A percentile compares a stretch with the other conserved stretches of the same genome.
phyloP scores from a whole-genome alignment of 92 coral and sea anemone genomes.

The Pocillopora meandrina region DNA sequence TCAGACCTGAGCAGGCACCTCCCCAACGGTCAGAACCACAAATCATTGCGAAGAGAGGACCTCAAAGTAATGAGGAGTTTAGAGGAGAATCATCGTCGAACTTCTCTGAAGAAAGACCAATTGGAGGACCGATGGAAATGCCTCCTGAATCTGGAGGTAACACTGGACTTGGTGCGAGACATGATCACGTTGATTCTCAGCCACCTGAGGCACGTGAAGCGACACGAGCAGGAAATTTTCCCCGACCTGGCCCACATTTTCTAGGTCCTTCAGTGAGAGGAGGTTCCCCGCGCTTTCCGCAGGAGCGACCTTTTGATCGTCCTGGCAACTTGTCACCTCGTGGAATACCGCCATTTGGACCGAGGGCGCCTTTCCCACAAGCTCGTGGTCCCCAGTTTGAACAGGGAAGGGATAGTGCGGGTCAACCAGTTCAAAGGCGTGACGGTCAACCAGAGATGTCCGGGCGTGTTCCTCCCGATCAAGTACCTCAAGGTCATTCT shows the following conservation, averaged over 20 bases:
- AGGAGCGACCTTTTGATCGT: slow-evolving; percentile 28
- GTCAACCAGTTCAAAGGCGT: slow-evolving; percentile 27
- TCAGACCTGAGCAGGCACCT: slow-evolving; percentile 4
- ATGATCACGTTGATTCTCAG: not conserved
- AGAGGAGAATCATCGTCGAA: not conserved
- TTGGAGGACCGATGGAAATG: slow-evolving; percentile 5
- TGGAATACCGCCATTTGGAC: slow-evolving; percentile 40
- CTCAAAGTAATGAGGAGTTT: not conserved
- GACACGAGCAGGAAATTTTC: not conserved
- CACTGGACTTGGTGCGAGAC: not conserved
- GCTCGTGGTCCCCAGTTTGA: slow-evolving; percentile 36
- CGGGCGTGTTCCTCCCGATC: slow-evolving; percentile 21
- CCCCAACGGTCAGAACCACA: slow-evolving; percentile 1
- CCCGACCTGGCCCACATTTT: slow-evolving; percentile 11
- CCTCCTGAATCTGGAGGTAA: not conserved
- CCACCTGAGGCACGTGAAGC: not conserved
- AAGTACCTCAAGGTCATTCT: slow-evolving; percentile 9
- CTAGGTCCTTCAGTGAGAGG: slow-evolving; percentile 26
- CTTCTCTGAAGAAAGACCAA: not conserved
- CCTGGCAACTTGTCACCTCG: slow-evolving; percentile 5
- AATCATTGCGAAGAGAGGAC: slow-evolving; percentile 14
- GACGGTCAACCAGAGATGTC: slow-evolving; percentile 50
- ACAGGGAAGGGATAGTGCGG: slow-evolving; percentile 3
- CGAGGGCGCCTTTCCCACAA: slow-evolving; percentile 35
- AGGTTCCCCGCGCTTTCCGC: slow-evolving; percentile 2